Evolutionary conservation across 2,113 vertebrate genomes (phyloP).

Genomic region (Cairina moschata): DNA sequence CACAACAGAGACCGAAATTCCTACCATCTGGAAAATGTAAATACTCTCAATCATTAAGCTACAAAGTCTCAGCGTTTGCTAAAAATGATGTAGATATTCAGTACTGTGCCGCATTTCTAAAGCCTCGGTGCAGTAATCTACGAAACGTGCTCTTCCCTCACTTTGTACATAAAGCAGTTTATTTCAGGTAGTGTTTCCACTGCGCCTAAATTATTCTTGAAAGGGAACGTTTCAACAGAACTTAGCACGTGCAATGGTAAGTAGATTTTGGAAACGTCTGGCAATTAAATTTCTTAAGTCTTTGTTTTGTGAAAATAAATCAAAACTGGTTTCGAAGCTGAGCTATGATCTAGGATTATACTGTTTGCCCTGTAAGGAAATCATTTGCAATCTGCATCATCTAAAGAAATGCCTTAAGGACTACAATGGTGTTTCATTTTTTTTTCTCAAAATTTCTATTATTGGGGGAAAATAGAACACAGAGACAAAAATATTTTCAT

Average conservation of each 20-base stretch:
- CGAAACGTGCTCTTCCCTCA: background rate
- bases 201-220: background rate
- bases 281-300: background rate
- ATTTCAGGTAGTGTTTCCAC: background rate
- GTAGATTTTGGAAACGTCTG: background rate
- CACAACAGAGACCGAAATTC: background rate
- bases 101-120: background rate
- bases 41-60: background rate
- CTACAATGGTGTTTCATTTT: background rate
- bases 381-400: background rate
- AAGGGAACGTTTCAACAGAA: background rate
- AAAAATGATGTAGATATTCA: background rate
- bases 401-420: constrained; percentile 23
- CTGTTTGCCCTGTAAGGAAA: background rate
- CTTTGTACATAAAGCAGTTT: background rate
- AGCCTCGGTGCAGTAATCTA: background rate
- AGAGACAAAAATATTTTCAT: constrained; percentile 42
- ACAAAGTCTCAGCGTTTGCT: background rate
- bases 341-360: background rate
- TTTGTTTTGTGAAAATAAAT: constrained; percentile 1
- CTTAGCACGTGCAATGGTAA: background rate
- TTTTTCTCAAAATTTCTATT: constrained; percentile 9
- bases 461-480: constrained; percentile 1
- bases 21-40: background rate
- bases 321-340: constrained; percentile 14